Conservation (phyloP, 2,113 vertebrate species). For the Catharus minimus region DNA sequence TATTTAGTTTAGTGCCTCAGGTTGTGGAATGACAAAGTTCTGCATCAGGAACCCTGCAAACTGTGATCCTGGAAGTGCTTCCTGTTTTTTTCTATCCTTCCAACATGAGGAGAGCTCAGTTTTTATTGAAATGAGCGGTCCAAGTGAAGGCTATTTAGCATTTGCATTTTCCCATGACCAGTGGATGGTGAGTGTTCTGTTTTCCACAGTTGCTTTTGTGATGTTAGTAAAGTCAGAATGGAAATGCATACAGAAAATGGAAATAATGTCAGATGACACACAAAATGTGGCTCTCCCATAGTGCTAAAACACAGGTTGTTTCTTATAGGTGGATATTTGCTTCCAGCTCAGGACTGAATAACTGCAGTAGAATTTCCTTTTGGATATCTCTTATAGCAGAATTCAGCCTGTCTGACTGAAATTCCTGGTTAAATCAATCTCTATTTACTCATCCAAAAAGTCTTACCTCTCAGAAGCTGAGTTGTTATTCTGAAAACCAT, state of each 20-base stretch:
- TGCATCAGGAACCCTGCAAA: slow-evolving; percentile 81
- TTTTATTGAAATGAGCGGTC: slow-evolving; percentile 85
- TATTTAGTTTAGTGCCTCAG: slow-evolving; percentile 80
- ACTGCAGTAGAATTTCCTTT: background rate
- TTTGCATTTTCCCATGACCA: slow-evolving; percentile 85
- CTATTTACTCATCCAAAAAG: background rate
- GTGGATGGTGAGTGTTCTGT: slow-evolving; percentile 84
- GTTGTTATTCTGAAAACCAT: background rate
- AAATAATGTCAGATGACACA: background rate
- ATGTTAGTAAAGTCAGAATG: background rate
- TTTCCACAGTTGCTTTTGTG: background rate
- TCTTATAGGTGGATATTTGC: background rate
- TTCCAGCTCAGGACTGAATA: background rate
- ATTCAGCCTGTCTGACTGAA: background rate
- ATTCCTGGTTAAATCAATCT: background rate
- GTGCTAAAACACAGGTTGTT: background rate
- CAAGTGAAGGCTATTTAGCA: slow-evolving; percentile 82
- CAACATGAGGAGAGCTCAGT: slow-evolving; percentile 59
- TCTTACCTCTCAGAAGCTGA: background rate
- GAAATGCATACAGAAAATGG: background rate
- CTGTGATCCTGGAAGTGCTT: slow-evolving; percentile 76
- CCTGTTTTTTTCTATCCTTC: slow-evolving; percentile 86
- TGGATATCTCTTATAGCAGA: background rate
- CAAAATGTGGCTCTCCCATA: background rate
- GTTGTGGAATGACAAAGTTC: slow-evolving; percentile 82